phyloP scores from a whole-genome alignment of 53 echinoderm and acorn worm genomes.

The Astropecten irregularis region DNA sequence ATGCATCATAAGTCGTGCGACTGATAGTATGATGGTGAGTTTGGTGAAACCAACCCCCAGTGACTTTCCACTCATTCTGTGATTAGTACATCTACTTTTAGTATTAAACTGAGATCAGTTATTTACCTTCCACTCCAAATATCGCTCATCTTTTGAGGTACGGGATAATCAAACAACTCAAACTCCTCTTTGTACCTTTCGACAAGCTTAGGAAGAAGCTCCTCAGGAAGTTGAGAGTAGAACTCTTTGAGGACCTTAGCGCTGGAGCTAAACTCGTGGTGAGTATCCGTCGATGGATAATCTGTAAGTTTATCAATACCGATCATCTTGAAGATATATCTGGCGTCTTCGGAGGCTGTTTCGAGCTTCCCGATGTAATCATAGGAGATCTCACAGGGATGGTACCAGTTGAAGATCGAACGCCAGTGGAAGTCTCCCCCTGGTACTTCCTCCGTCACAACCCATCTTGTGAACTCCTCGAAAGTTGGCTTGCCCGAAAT shows the following conservation, averaged over 20 bases:
- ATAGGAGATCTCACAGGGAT: slow-evolving; percentile 8
- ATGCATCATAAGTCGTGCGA: too few relatives aligned
- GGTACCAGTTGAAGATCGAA: slow-evolving; percentile 3
- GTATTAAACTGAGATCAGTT: too few relatives aligned
- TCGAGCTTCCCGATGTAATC: slow-evolving; percentile 33
- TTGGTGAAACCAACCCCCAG: too few relatives aligned
- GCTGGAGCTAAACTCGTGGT: slow-evolving; percentile 21
- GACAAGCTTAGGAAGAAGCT: slow-evolving; percentile 1
- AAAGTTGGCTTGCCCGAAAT: not conserved
- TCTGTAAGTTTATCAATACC: slow-evolving; percentile 2
- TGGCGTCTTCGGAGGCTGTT: slow-evolving; percentile 2
- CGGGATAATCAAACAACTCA: slow-evolving; percentile 29
- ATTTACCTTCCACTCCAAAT: not conserved
- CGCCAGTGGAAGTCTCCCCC: slow-evolving; percentile 34
- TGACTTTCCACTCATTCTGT: too few relatives aligned
- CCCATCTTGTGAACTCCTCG: slow-evolving; percentile 34
- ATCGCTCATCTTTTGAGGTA: slow-evolving; percentile 22
- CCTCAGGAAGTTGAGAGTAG: slow-evolving; percentile 21
- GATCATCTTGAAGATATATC: slow-evolving; percentile 17
- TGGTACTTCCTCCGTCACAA: not conserved
- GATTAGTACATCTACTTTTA: too few relatives aligned
- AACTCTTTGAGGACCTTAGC: slow-evolving; percentile 1
- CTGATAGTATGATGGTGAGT: too few relatives aligned
- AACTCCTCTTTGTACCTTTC: slow-evolving; percentile 22
- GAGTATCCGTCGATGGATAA: slow-evolving; percentile 13